Conservation (phyloP, 2,113 vertebrate genomes). For the Takifugu flavidus region DNA sequence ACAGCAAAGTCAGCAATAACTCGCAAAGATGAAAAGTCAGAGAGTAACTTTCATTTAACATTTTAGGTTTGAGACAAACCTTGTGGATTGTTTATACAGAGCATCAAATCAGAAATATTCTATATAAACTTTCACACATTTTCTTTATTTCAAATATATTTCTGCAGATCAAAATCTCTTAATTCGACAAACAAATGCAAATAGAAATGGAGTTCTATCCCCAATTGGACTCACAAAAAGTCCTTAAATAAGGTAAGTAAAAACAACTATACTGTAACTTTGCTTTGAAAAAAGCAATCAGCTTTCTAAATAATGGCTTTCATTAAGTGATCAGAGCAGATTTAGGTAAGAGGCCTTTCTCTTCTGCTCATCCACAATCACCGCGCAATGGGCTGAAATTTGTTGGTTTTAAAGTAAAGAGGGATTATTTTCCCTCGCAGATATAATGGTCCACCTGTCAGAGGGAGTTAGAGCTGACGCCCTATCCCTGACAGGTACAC, state of each 20-base stretch:
- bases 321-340: constrained; percentile 68
- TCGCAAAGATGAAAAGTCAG: neutral
- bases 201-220: constrained; percentile 3
- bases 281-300: constrained; percentile 65
- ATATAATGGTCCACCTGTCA: constrained; percentile 74
- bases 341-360: constrained; percentile 71
- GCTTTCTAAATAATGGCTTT: constrained; percentile 63
- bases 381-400: constrained; percentile 55
- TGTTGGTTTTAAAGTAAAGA: constrained; percentile 62
- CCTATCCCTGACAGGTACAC: constrained; percentile 73
- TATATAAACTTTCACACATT: no score
- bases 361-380: constrained; percentile 34
- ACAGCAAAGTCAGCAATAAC: constrained; percentile 27
- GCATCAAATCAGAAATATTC: no score
- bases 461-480: constrained; percentile 70
- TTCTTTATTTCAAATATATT: constrained; percentile 1
- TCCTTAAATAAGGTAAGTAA: constrained; percentile 33
- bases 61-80: neutral
- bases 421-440: constrained; percentile 69
- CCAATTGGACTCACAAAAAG: constrained; percentile 23
- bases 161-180: constrained; percentile 12
- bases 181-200: neutral
- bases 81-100: neutral
- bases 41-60: neutral
- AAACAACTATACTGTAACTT: constrained; percentile 38